Conservation (phyloP, 2,888 invertebrate genomes). For the Ochropleura leucogaster region DNA sequence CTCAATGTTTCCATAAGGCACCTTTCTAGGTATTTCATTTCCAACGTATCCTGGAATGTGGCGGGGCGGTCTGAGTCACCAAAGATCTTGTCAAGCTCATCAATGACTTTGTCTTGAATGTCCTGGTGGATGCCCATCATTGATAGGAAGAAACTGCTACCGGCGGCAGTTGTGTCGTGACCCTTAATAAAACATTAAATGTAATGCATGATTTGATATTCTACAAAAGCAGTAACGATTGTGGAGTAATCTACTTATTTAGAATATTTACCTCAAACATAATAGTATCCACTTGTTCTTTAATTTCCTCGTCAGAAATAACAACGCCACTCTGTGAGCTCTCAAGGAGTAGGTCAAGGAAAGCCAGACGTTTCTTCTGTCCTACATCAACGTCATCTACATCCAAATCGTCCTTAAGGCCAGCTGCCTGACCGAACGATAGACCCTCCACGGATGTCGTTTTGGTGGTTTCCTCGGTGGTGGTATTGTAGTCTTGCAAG, state of each 20-base stretch:
- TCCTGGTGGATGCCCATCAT: slow-evolving; percentile 94
- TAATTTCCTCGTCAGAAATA: slow-evolving; percentile 94
- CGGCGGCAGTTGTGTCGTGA: slow-evolving; percentile 95
- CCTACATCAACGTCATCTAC: slow-evolving; percentile 95
- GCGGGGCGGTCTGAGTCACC: slow-evolving; percentile 94
- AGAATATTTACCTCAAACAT: slow-evolving; percentile 94
- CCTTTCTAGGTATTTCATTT: slow-evolving; percentile 96
- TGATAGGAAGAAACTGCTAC: slow-evolving; percentile 95
- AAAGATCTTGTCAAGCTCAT: slow-evolving; percentile 94
- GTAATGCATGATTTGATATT: slow-evolving; percentile 35
- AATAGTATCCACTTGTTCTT: slow-evolving; percentile 96
- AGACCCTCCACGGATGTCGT: slow-evolving; percentile 91
- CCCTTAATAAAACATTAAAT: slow-evolving; percentile 85
- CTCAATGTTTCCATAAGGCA: slow-evolving; percentile 95
- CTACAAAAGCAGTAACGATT: slow-evolving; percentile 21
- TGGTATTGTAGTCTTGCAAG: slow-evolving; percentile 71
- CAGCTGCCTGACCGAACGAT: slow-evolving; percentile 93
- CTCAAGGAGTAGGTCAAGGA: slow-evolving; percentile 96
- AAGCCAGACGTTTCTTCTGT: slow-evolving; percentile 95
- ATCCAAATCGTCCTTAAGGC: slow-evolving; percentile 95
- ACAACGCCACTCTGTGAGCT: slow-evolving; percentile 93
- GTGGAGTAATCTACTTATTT: slow-evolving; percentile 6
- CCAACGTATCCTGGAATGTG: slow-evolving; percentile 95
- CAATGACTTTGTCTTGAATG: slow-evolving; percentile 93
- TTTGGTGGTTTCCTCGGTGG: slow-evolving; percentile 72